Evolutionary conservation across 2,113 vertebrate species (phyloP), one percentile per base, ranked within the genome.

Genomic region (Nothocercus nigrocapillus): DNA sequence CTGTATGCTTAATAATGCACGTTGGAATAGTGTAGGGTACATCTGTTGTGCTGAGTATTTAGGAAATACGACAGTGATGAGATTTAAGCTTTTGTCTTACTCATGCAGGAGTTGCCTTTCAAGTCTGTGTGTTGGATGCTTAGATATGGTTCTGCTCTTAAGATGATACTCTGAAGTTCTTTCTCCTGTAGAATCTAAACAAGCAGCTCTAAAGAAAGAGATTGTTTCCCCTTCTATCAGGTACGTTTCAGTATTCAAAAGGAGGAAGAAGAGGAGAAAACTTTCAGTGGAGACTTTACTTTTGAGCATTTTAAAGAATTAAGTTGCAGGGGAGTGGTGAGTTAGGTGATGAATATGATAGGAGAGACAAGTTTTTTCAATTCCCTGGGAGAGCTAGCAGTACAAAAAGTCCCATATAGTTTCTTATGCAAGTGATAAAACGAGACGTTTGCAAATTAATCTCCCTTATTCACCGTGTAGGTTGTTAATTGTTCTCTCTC

Each of bases 401-500:
- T 85, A 94, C 82, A 82, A 93, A 96, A 95, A 94, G 77, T 95
- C 94, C 94, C 59, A 40, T 95, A 66, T 85, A 76, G 58, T 97
- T 94, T 94, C 88, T 86, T 90, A 94, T 94, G 93, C 95, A 94
- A 94, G 95, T 96, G 97, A 97, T 97, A 97, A 97, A 98, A 95
- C 87, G 62, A 97, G 96, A 96, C 92, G 8, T 90, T 93, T 88
- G 97, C 95, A 98, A 96, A 98, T 97, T 97, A 97, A 97, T 98
- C 97, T 97, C 97, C 97, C 97, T 97, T 97, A 97, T 97, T 97
- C 94, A 95, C 89, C 85, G 95, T 93, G 96, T 97, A 97, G 97
- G 93, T 93, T 98, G 98, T 98, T 98, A 98, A 98, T 98, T 98
- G 97, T 98, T 98, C 97, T 97, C 97, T 98, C 98, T 98, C 97